Evolutionary conservation across 1,140 invertebrate species (phyloP), one percentile per base, ranked within the genome.

Genomic region (Euglossa dilemma): DNA sequence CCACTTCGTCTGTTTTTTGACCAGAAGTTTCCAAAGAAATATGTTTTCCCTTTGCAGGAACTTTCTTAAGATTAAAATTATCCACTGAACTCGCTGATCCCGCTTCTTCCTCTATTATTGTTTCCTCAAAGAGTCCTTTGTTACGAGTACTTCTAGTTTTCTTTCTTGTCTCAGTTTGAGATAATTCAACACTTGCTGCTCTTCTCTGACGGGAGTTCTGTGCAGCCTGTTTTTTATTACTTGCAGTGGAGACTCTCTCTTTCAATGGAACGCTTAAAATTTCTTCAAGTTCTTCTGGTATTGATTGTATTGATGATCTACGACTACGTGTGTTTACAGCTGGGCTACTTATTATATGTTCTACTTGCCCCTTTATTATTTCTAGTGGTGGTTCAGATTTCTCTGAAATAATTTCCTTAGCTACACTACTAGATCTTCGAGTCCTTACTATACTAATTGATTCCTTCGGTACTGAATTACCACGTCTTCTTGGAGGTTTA

Each of bases 221-320:
- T 7, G 59, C 11, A 18, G 63, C 36, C 52, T 80, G 64, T 16
- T 36, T 84, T 12, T 45, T 84, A 70, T 73, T 50, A 12, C 12
- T 57, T 0, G 43, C 20, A 54, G 16, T 64, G 0, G 64, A 36
- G 9, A 57, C 52, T 76, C 85, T 89, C 9, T 83, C 70, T 18
- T 76, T 84, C 1, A 63, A 43, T 20, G 86, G 67, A 0, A 84
- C 25, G 23, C 67, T 90, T 0, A 91, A 14, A 61, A 90, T 83
- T 6, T 92, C 87, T 11, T 92, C 92, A 0, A 90, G 59, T 45
- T 93, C 92, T 23, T 92, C 92, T 4, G 93, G 91, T 64, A 93
- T 89, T 0, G 92, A 90, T 3, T 88, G 84, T 63, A 91, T 84
- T 23, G 92, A 92, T 0, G 84, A 69, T n/a, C 89, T 85, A 45